A percentile compares a stretch with the other conserved stretches of the same genome.
phyloP scores from a whole-genome alignment of 1,140 invertebrate species.

The Acyrthosiphon pisum region DNA sequence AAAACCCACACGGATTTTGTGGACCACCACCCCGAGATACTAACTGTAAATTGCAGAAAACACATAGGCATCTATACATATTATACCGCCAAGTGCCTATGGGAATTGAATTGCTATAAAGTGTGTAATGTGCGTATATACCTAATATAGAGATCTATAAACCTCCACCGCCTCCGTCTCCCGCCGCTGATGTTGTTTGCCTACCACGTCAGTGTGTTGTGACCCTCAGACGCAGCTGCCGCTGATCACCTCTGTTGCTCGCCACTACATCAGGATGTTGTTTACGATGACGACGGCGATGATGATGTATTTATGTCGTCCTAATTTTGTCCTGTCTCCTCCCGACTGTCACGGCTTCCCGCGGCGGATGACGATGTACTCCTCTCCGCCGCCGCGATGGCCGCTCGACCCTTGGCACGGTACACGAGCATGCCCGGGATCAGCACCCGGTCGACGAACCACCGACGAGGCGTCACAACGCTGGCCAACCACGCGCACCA shows the following conservation, averaged over 20 bases:
- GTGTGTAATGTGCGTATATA: not conserved
- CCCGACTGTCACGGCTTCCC: too few species aligned
- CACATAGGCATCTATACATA: too few species aligned
- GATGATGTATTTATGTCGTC: not conserved
- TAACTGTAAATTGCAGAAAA: too few species aligned
- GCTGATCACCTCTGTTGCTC: too few species aligned
- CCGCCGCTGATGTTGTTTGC: not conserved
- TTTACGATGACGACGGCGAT: too few species aligned
- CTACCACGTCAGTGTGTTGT: too few species aligned
- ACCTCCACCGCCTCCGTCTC: not conserved
- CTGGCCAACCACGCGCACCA: not conserved
- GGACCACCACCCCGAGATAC: too few species aligned
- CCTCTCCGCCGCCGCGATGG: not conserved
- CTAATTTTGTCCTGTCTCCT: not conserved
- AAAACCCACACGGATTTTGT: too few species aligned
- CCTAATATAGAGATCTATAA: not conserved
- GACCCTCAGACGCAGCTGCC: too few species aligned
- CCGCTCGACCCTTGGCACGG: not conserved
- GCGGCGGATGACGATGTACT: not conserved
- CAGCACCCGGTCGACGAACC: not conserved
- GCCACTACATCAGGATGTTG: too few species aligned
- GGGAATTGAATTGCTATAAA: not conserved
- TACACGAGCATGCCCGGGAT: constrained; percentile 27
- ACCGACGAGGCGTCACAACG: not conserved
- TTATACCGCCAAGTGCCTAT: not conserved